These are phyloP conservation scores for Chydorus sphaericus DNA, from an alignment of 2,888 invertebrate genomes.

Conservation along the genomic window DNA sequence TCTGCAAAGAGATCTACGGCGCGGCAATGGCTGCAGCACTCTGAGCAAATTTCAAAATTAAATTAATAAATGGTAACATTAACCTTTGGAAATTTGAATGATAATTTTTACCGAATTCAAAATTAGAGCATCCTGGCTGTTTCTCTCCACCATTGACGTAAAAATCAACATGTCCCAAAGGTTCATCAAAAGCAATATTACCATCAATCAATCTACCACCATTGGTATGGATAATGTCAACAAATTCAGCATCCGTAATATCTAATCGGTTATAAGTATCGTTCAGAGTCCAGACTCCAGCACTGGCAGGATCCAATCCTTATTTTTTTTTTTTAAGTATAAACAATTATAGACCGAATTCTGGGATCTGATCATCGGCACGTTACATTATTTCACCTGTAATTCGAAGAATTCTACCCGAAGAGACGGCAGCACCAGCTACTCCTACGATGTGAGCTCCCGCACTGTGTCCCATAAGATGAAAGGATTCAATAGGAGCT, in stretches of 20 bases:
- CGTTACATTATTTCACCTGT: conserved; percentile 41
- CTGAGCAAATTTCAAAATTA: too few species aligned
- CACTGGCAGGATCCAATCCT: conserved; percentile 51
- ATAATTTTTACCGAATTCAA: neutral
- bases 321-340: too few species aligned
- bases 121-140: conserved; percentile 35
- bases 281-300: conserved; percentile 29
- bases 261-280: conserved; percentile 39
- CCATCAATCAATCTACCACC: conserved; percentile 38
- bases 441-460: conserved; percentile 50
- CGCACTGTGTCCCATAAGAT: conserved; percentile 44
- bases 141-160: conserved; percentile 57
- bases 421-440: conserved; percentile 30
- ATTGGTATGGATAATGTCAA: conserved; percentile 53
- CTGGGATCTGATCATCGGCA: conserved; percentile 32
- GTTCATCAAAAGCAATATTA: conserved; percentile 40
- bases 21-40: conserved; percentile 1
- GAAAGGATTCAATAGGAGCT: conserved; percentile 38
- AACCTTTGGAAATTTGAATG: too few species aligned
- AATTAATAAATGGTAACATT: neutral
- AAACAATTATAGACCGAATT: too few species aligned
- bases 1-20: conserved; percentile 9
- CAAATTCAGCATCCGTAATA: conserved; percentile 49
- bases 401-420: conserved; percentile 8
- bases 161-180: conserved; percentile 55